phyloP scores from a whole-genome alignment of 2,888 invertebrate species.

The Unio delphinus region DNA sequence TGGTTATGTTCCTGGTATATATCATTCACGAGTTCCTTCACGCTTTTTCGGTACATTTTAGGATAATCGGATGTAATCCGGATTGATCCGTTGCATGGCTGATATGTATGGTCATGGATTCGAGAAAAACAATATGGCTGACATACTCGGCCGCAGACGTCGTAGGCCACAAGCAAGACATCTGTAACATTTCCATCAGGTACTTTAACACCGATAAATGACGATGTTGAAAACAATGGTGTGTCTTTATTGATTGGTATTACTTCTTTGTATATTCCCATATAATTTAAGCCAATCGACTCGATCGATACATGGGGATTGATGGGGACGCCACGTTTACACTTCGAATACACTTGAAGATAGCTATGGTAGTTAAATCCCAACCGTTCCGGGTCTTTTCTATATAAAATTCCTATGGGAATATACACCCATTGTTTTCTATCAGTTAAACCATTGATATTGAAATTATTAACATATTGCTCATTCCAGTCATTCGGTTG shows the following conservation, averaged over 20 bases:
- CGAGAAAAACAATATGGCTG: slow-evolving; percentile 44
- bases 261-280: slow-evolving; percentile 53
- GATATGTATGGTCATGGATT: too few relatives aligned
- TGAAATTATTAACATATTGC: slow-evolving; percentile 27
- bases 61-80: too few relatives aligned
- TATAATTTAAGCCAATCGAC: slow-evolving; percentile 56
- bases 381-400: slow-evolving; percentile 17
- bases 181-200: slow-evolving; percentile 33
- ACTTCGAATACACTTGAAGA: slow-evolving; percentile 18
- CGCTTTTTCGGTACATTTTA: too few relatives aligned
- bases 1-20: too few relatives aligned
- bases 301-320: slow-evolving; percentile 43
- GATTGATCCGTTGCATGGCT: too few relatives aligned
- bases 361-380: slow-evolving; percentile 9
- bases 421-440: slow-evolving; percentile 39
- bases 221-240: slow-evolving; percentile 38
- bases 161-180: slow-evolving; percentile 53
- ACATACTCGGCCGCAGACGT: slow-evolving; percentile 59
- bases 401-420: slow-evolving; percentile 32
- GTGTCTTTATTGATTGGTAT: slow-evolving; percentile 26
- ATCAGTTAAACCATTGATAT: slow-evolving; percentile 33
- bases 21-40: too few relatives aligned
- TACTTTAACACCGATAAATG: slow-evolving; percentile 50
- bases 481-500: slow-evolving; percentile 17
- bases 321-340: slow-evolving; percentile 9